Evolutionary conservation across 1,140 invertebrate genomes (phyloP).

Genomic region (Aleiodes sp.): DNA sequence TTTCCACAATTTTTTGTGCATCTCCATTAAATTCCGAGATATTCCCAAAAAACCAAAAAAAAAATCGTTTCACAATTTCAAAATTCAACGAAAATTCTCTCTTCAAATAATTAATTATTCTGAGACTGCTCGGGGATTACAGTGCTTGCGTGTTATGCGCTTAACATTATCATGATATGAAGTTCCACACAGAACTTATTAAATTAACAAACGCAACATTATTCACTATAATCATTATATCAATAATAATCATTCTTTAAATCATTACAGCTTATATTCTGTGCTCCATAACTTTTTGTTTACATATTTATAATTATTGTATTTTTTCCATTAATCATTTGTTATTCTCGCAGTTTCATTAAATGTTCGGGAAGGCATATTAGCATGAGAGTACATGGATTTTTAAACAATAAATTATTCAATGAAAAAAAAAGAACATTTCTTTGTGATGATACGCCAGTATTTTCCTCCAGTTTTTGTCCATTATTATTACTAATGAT

Average conservation of each 20-base stretch:
- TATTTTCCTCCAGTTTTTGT: too few species aligned
- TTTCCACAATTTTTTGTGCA: too few species aligned
- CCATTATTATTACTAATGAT: too few species aligned
- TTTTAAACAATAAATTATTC: too few species aligned
- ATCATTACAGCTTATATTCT: conserved; percentile 31
- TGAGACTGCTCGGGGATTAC: neutral
- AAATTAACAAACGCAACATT: neutral
- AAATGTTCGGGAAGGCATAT: conserved; percentile 38
- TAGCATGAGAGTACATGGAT: conserved; percentile 14
- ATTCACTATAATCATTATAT: neutral
- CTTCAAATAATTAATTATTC: neutral
- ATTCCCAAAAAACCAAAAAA: too few species aligned
- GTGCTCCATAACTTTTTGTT: conserved; percentile 22
- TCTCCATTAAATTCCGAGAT: too few species aligned
- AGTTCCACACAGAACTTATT: neutral
- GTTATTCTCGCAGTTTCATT: conserved; percentile 20
- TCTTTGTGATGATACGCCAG: neutral
- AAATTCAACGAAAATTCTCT: too few species aligned
- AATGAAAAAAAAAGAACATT: neutral
- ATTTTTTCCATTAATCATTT: conserved; percentile 17
- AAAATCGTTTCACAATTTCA: neutral
- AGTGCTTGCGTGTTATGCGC: conserved; percentile 1
- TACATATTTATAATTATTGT: conserved; percentile 20
- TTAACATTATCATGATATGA: conserved; percentile 12
- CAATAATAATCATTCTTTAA: neutral